Base-by-base conservation (phyloP, 2,888 invertebrate genomes). In the Rhabditoides inermis region DNA sequence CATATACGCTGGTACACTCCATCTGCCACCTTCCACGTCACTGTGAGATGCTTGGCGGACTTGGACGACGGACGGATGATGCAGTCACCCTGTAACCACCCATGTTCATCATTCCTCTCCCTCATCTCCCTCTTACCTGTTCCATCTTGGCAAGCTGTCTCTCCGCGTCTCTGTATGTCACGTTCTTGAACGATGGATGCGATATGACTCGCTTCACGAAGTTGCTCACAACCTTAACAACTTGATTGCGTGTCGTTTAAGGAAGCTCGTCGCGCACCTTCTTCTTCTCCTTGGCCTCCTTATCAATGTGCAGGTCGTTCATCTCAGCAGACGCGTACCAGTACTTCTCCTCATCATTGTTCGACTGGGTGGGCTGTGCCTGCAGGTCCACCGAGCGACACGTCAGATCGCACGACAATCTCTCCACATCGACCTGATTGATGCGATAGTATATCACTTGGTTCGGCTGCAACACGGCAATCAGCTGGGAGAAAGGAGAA, bases 11-110 rank as follows among this genome's bases (percentile, higher is more conserved):
- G 91, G 76, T 88, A 88, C 63, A 98, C 87, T 25, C 86, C 86
- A 45, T 92, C 88, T 0, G 88, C 84, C 1, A 98, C 91, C 79
- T 98, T 98, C 98, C 98, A 99, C 0, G 95, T 95, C 1, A 92
- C 90, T 0, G 95, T 95, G 59, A 99, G 80, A 78, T 92, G 92
- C 78, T 95, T 90, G 0, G 86, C 84, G 39, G 91, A 84, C 82
- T 95, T 95, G 98, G 0, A 95, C 94, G 2, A 91, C 89, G 0
- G 95, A 94, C 60, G 98, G 79, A 78, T 91, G 92, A 78, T 95
- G 23, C n/a, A 28, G 25, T 3, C 5, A 20, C 32, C 23, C 18
- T 1, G 6, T 30, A 49, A 18, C 15, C n/a, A 23, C n/a, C n/a
- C n/a, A n/a, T n/a, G n/a, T n/a, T n/a, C n/a, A n/a, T n/a, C n/a